A percentile compares a stretch with the other conserved stretches of the same genome.
These are phyloP conservation scores for Gymnocypris eckloni DNA, from an alignment of 2,797 vertebrate genomes.

Conservation along the genomic window DNA sequence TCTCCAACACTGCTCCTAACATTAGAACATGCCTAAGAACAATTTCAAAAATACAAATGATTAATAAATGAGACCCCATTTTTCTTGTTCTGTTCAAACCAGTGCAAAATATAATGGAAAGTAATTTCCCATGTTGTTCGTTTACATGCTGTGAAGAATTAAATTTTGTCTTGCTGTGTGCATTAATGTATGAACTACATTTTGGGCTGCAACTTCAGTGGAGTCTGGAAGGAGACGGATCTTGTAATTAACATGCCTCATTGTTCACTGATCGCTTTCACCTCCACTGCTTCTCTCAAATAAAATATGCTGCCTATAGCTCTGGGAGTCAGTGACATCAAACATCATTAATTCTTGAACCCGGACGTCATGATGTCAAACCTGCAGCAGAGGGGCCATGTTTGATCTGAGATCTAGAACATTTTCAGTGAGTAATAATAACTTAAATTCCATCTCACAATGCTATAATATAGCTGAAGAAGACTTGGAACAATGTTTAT, in stretches of 20 bases:
- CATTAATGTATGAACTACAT: neutral
- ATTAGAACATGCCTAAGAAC: neutral
- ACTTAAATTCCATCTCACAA: neutral
- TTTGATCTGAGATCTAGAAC: neutral
- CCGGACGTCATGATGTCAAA: neutral
- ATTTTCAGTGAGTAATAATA: neutral
- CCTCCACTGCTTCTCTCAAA: neutral
- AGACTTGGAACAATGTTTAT: neutral
- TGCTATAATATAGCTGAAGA: neutral
- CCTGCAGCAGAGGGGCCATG: neutral
- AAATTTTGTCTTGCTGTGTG: neutral
- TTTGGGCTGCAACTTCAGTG: neutral
- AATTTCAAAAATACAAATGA: neutral
- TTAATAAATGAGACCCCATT: neutral
- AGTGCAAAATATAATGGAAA: neutral
- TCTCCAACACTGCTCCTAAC: neutral
- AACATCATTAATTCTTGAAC: neutral
- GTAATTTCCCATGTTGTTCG: neutral
- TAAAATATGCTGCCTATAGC: neutral
- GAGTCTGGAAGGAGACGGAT: neutral
- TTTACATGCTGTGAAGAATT: neutral
- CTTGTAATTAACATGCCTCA: neutral
- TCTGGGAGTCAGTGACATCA: neutral
- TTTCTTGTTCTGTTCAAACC: neutral
- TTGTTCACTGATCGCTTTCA: neutral